Base-by-base conservation (phyloP, 2,113 vertebrate species). In the Pelecanus crispus region DNA sequence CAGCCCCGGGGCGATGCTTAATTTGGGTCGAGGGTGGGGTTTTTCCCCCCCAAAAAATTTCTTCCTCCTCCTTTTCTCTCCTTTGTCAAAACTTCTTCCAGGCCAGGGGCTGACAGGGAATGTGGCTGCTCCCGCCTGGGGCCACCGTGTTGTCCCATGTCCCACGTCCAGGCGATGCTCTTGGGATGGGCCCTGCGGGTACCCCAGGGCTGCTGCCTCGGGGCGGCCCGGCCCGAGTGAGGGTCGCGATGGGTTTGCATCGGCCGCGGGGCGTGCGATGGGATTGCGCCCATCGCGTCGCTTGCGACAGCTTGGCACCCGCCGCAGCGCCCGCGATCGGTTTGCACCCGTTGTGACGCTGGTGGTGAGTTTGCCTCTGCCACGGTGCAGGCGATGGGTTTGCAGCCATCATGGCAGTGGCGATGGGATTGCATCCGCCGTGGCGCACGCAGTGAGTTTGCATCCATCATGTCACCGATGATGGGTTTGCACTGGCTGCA, bases 191-290 rank as follows among this genome's bases (percentile, higher is more conserved):
- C 17, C 21, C 5, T 10, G 13, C 6, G 5, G 22, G 71, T 40
- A 28, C 13, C 49, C 12, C 26, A 21, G 63, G 47, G 34, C 55
- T 34, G 45, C 38, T 45, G 34, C 32, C 47, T 31, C 3, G 25
- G 32, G 50, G 50, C 2, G 61, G 7, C 31, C 44, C 49, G n/a
- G 49, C 50, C 62, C 10, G 25, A 17, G n/a, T 2, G 10, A 26
- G 36, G 62, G 44, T 67, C 8, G 2, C 38, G 2, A 16, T 26
- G 73, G 44, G 47, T 34, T 74, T 36, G 34, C 11, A 6, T 7
- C 17, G 0, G 25, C 53, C 3, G 2, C 3, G 31, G n/a, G 5
- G 19, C 63, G 1, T 5, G 40, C 44, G 5, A 4, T 1, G 22
- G 45, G 44, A 5, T 19, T 3, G 66, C 44, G 6, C 24, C 65